phyloP scores from a whole-genome alignment of 1,140 invertebrate genomes.

The Listronotus oregonensis region DNA sequence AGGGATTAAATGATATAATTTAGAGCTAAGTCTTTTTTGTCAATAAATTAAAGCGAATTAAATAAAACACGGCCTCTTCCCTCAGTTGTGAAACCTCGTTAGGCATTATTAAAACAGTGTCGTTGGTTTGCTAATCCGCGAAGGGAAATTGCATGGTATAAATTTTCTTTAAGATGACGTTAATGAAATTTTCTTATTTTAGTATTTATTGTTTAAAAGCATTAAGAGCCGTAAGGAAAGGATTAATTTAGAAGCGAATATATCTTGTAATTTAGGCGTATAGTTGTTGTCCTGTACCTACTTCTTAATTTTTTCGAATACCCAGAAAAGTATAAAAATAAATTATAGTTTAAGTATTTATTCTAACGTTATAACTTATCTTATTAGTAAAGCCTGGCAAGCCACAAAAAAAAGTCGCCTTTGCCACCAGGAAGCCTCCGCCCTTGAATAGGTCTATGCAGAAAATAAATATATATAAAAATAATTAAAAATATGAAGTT shows the following conservation, averaged over 20 bases:
- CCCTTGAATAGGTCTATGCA: too few species aligned
- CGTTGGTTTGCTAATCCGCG: slow-evolving; percentile 47
- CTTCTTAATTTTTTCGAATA: too few species aligned
- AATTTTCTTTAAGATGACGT: slow-evolving; percentile 62
- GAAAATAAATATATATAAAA: too few species aligned
- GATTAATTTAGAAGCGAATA: neutral
- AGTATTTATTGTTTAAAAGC: slow-evolving; percentile 50
- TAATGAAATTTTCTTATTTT: slow-evolving; percentile 62
- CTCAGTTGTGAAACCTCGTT: slow-evolving; percentile 7
- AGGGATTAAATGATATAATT: neutral
- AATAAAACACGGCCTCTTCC: slow-evolving; percentile 3
- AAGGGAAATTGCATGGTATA: slow-evolving; percentile 60
- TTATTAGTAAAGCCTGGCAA: too few species aligned
- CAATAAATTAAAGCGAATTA: slow-evolving; percentile 13
- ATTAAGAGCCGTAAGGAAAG: slow-evolving; percentile 11
- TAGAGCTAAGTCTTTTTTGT: neutral
- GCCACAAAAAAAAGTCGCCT: too few species aligned
- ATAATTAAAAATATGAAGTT: too few species aligned
- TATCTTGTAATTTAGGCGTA: too few species aligned
- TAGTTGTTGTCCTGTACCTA: too few species aligned
- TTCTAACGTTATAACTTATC: too few species aligned
- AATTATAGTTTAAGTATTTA: too few species aligned
- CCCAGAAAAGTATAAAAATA: too few species aligned
- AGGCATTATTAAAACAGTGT: slow-evolving; percentile 52
- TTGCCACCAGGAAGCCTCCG: too few species aligned